phyloP scores from a whole-genome alignment of 2,797 vertebrate species.

The Squalus acanthias region DNA sequence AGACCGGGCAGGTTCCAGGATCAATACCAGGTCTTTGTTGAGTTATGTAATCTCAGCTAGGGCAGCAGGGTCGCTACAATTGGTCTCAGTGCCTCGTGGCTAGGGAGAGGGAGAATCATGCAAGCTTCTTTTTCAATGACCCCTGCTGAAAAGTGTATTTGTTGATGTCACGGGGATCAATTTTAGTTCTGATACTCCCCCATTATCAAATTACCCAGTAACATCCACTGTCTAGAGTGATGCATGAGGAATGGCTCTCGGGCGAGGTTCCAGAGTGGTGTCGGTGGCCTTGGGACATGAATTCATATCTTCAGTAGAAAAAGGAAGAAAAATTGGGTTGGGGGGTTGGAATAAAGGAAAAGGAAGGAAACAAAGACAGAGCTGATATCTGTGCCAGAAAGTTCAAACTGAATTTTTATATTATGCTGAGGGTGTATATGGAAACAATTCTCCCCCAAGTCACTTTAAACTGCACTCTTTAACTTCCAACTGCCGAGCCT shows the following conservation, averaged over 20 bases:
- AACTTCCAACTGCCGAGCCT: too few species aligned
- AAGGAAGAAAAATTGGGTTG: too few species aligned
- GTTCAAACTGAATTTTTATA: too few species aligned
- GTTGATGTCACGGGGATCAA: neutral
- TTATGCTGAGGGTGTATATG: too few species aligned
- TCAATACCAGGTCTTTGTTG: too few species aligned
- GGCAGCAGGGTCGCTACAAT: neutral
- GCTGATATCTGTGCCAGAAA: too few species aligned
- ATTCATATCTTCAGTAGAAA: neutral
- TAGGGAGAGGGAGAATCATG: neutral
- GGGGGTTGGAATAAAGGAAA: too few species aligned
- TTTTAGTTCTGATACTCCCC: neutral
- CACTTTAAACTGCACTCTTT: too few species aligned
- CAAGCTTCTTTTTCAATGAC: neutral
- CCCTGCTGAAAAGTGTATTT: neutral
- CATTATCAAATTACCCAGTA: neutral
- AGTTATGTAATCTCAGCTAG: neutral
- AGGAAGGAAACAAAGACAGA: too few species aligned
- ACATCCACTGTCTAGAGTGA: neutral
- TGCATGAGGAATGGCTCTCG: neutral
- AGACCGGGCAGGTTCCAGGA: too few species aligned
- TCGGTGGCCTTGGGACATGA: neutral
- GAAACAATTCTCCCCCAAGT: too few species aligned
- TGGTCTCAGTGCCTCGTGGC: neutral
- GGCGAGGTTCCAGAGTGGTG: neutral